These are phyloP conservation scores for Euura lappo DNA, from an alignment of 1,140 invertebrate genomes.

Conservation along the genomic window DNA sequence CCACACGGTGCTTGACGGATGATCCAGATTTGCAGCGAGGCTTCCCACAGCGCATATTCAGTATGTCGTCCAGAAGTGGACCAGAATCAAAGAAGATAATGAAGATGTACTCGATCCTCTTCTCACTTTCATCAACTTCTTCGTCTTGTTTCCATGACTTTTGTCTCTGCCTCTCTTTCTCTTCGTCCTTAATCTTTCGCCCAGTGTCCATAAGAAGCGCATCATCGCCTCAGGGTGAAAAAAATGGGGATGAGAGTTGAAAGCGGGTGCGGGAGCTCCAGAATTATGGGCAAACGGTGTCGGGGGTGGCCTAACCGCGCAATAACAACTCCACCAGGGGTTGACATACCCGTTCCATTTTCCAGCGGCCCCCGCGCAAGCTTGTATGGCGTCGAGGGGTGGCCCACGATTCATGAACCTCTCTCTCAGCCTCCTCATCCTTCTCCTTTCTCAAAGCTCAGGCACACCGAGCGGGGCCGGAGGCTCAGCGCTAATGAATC, in stretches of 20 bases:
- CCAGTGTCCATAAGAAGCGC: too few species aligned
- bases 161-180: too few species aligned
- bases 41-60: too few species aligned
- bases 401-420: constrained; percentile 34
- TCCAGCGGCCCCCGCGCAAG: neutral
- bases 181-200: too few species aligned
- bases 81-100: neutral
- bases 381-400: constrained; percentile 18
- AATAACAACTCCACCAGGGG: constrained; percentile 40
- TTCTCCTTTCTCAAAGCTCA: constrained; percentile 37
- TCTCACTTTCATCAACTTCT: too few species aligned
- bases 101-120: too few species aligned
- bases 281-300: constrained; percentile 17
- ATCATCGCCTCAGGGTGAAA: too few species aligned
- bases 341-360: neutral
- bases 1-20: neutral
- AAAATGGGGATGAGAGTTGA: neutral
- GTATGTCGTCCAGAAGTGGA: neutral
- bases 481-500: constrained; percentile 58
- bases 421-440: constrained; percentile 10
- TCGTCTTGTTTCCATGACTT: too few species aligned
- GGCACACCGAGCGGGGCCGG: constrained; percentile 25
- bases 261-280: neutral
- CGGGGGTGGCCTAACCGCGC: constrained; percentile 39
- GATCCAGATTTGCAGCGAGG: neutral